Conservation (phyloP, 2,888 invertebrate genomes). For the Oithona nana region DNA sequence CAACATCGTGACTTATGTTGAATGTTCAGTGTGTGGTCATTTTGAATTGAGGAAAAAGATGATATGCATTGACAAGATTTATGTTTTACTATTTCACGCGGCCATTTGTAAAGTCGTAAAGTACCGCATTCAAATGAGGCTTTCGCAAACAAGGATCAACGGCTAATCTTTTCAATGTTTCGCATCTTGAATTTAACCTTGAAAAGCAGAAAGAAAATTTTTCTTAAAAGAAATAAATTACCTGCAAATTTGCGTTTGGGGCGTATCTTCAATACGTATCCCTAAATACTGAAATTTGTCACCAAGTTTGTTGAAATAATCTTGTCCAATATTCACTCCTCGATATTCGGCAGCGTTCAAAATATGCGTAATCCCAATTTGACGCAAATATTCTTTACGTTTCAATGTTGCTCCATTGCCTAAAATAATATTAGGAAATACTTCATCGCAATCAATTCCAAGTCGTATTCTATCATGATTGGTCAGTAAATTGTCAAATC, state of each 20-base stretch:
- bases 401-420: constrained; percentile 28
- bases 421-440: constrained; percentile 50
- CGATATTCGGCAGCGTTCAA: constrained; percentile 15
- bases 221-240: constrained; percentile 2
- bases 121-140: no score
- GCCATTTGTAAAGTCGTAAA: no score
- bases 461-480: constrained; percentile 24
- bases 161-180: no score
- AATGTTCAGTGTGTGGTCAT: no score
- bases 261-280: constrained; percentile 12
- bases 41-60: no score
- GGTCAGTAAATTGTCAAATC: background rate
- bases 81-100: no score
- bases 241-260: constrained; percentile 14
- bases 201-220: no score
- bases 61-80: no score
- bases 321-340: constrained; percentile 3
- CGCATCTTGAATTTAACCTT: no score
- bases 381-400: background rate
- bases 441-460: constrained; percentile 50
- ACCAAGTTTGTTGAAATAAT: constrained; percentile 3
- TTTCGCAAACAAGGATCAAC: no score
- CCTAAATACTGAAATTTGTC: constrained; percentile 4
- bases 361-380: constrained; percentile 15
- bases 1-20: no score